phyloP scores from a whole-genome alignment of 2,888 invertebrate species.

The Minunthozetes semirufus region DNA sequence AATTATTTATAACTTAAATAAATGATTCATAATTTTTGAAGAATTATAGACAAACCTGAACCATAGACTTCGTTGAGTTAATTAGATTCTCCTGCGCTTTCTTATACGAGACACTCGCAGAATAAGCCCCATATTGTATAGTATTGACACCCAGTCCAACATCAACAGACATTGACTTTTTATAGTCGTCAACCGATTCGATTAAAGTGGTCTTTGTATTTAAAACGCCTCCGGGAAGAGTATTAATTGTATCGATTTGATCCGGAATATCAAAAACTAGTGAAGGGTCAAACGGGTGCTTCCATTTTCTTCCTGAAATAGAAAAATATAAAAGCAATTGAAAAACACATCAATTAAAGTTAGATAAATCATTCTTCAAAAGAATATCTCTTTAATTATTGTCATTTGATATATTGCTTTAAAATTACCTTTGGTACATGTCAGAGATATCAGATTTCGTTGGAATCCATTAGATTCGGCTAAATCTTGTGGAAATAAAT shows the following conservation, averaged over 20 bases:
- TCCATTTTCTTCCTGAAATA: slow-evolving; percentile 7
- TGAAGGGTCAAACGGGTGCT: neutral
- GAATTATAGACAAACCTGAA: neutral
- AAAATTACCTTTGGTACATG: slow-evolving; percentile 7
- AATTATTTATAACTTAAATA: neutral
- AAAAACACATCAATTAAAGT: no score
- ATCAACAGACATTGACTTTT: slow-evolving; percentile 31
- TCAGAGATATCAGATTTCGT: slow-evolving; percentile 9
- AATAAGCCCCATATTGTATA: slow-evolving; percentile 22
- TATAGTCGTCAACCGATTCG: neutral
- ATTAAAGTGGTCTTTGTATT: slow-evolving; percentile 14
- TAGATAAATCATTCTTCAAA: no score
- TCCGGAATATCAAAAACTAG: slow-evolving; percentile 30
- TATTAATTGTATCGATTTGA: slow-evolving; percentile 27
- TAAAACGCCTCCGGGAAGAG: slow-evolving; percentile 29
- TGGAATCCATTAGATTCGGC: slow-evolving; percentile 28
- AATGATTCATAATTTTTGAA: neutral
- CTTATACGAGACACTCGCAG: slow-evolving; percentile 13
- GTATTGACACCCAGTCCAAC: slow-evolving; percentile 28
- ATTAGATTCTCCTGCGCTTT: slow-evolving; percentile 10
- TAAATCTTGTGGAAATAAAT: slow-evolving; percentile 31
- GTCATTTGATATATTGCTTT: no score
- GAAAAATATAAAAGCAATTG: no score
- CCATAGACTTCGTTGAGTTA: neutral
- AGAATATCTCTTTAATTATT: no score